These are phyloP conservation scores for Hephaestus fuliginosus DNA, from an alignment of 2,797 vertebrate genomes.

Conservation along the genomic window DNA sequence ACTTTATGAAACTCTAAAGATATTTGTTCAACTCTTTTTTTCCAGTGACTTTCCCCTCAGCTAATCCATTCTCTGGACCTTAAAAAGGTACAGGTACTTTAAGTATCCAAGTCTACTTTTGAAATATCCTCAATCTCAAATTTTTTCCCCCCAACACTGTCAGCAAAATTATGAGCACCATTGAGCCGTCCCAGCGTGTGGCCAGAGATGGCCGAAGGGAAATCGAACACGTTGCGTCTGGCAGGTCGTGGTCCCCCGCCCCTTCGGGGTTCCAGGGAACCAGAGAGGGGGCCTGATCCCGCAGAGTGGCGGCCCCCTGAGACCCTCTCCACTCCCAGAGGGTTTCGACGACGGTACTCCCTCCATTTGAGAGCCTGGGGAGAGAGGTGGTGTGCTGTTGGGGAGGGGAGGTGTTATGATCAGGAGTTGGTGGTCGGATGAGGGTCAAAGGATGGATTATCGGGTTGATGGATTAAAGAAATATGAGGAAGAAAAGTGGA, in stretches of 20 bases:
- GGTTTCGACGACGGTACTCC: constrained; percentile 95
- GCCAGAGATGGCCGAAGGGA: constrained; percentile 84
- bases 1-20: background rate
- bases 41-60: background rate
- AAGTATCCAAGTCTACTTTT: background rate
- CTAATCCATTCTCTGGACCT: background rate
- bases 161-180: constrained; percentile 82
- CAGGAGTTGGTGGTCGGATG: constrained; percentile 6
- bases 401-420: constrained; percentile 46
- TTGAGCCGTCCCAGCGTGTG: constrained; percentile 85
- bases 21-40: background rate
- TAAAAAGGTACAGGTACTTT: background rate
- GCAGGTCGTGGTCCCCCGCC: constrained; percentile 78
- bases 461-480: background rate
- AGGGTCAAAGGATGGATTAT: constrained; percentile 4
- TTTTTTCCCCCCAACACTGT: background rate
- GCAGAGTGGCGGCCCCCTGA: constrained; percentile 61
- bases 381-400: constrained; percentile 93
- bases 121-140: background rate
- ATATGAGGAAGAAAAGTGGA: background rate
- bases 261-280: constrained; percentile 85
- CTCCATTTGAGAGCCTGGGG: constrained; percentile 98
- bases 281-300: constrained; percentile 69
- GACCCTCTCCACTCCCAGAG: constrained; percentile 89
- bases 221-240: constrained; percentile 92